A percentile compares a stretch with the other conserved stretches of the same genome.
Evolutionary conservation across 2,113 vertebrate species (phyloP).

Genomic region (Mustela nigripes): DNA sequence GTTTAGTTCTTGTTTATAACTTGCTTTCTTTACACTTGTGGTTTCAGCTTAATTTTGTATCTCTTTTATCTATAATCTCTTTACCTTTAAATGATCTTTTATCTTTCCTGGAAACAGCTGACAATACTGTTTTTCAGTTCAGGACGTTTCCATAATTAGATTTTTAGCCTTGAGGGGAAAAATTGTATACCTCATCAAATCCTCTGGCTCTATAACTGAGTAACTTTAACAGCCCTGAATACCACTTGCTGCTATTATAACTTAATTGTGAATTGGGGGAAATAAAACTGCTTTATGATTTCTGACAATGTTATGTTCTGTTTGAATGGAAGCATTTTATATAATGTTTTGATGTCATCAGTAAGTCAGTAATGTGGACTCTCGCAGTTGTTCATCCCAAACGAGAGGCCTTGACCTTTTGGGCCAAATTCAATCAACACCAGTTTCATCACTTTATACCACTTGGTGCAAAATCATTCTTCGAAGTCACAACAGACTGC

Average conservation of each 20-base stretch:
- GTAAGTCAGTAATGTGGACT: neutral
- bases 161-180: slow-evolving; percentile 85
- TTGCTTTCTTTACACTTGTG: slow-evolving; percentile 58
- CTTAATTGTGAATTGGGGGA: slow-evolving; percentile 81
- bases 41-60: slow-evolving; percentile 77
- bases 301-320: slow-evolving; percentile 68
- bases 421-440: neutral
- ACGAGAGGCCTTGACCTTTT: neutral
- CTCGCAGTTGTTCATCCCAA: neutral
- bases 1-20: slow-evolving; percentile 80
- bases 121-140: slow-evolving; percentile 83
- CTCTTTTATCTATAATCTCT: slow-evolving; percentile 80
- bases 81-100: slow-evolving; percentile 85
- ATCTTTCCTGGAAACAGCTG: slow-evolving; percentile 83
- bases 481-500: neutral
- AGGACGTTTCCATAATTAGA: slow-evolving; percentile 86
- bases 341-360: neutral
- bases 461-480: neutral
- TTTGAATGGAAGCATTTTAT: slow-evolving; percentile 64
- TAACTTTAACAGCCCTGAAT: slow-evolving; percentile 58
- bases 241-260: slow-evolving; percentile 71
- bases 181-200: slow-evolving; percentile 83
- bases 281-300: slow-evolving; percentile 62
- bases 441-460: neutral
- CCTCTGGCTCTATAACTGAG: slow-evolving; percentile 64